Conservation (phyloP, 2,113 vertebrate genomes). For the Acrocephalus kingi region DNA sequence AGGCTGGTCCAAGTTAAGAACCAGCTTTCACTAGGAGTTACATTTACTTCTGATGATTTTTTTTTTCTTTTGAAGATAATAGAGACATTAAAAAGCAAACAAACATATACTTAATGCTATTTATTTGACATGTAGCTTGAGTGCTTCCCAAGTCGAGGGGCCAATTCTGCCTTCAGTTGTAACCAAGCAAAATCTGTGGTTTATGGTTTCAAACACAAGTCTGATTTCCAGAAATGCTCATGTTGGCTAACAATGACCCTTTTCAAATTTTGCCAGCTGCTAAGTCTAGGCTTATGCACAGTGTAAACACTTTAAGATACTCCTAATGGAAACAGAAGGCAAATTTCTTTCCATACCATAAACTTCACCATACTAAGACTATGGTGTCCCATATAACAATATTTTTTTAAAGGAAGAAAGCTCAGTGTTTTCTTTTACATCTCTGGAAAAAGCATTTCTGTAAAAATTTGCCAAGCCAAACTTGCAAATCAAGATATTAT, state of each 20-base stretch:
- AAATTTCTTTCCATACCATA: not conserved
- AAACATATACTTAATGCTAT: not conserved
- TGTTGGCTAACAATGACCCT: not conserved
- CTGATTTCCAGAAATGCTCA: conserved; percentile 1
- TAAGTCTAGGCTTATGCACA: not conserved
- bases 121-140: not conserved
- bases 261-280: conserved; percentile 26
- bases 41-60: not conserved
- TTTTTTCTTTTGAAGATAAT: conserved; percentile 5
- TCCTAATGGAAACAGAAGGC: conserved; percentile 5
- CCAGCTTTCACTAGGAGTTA: conserved; percentile 17
- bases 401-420: not conserved
- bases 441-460: conserved; percentile 25
- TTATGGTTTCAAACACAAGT: conserved; percentile 9
- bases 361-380: not conserved
- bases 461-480: conserved; percentile 35
- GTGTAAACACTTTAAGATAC: not conserved
- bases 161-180: not conserved
- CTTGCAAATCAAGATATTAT: conserved; percentile 42
- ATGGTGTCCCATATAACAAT: not conserved
- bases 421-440: not conserved
- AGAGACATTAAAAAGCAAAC: conserved; percentile 27
- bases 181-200: not conserved
- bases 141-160: not conserved
- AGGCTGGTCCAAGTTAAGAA: conserved; percentile 1